Base-by-base conservation (phyloP, 2,888 invertebrate genomes). In the Melanostoma scalare region DNA sequence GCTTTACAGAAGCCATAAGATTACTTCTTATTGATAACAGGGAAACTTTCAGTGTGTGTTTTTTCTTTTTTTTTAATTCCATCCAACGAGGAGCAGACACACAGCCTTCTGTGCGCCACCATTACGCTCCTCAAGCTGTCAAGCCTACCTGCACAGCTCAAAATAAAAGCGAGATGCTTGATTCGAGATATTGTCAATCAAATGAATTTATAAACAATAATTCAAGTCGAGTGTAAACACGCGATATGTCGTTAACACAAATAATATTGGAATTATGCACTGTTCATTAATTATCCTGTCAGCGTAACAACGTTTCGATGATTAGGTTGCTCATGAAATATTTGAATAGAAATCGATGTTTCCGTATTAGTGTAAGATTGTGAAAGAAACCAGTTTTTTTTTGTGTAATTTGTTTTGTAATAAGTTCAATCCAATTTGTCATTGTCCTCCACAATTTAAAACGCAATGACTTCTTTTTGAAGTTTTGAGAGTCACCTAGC, bases 171-270 rank as follows among this genome's bases (percentile, higher is more conserved):
- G 55, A 84, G 84, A 84, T 84, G 65, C 60, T 67, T 67, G 55
- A 52, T 36, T 20, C 6, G 20, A 79, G 84, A 84, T 84, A 84
- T 84, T 84, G 84, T 84, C 84, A 79, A 79, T 84, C 84, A 84
- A 79, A 36, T 33, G 55, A 75, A 75, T 84, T 78, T 75, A 75
- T 84, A 79, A 84, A 84, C 78, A 84, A 79, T 84, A 79, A 71
- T 84, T 84, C 84, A 79, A 78, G 75, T 78, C 82, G 44, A 71
- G 84, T 84, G 84, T 84, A 84, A 84, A 84, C 79, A 79, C 74
- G 79, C 79, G 79, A 78, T 84, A 79, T 63, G 75, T 65, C 78
- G 71, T 76, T 60, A 46, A 75, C 3, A 44, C 42, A 55, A 10
- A 53, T 35, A 55, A 58, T 40, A 31, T 52, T 75, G 38, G 72